phyloP scores from a whole-genome alignment of 2,888 invertebrate species.

The Aproaerema taeniolella region DNA sequence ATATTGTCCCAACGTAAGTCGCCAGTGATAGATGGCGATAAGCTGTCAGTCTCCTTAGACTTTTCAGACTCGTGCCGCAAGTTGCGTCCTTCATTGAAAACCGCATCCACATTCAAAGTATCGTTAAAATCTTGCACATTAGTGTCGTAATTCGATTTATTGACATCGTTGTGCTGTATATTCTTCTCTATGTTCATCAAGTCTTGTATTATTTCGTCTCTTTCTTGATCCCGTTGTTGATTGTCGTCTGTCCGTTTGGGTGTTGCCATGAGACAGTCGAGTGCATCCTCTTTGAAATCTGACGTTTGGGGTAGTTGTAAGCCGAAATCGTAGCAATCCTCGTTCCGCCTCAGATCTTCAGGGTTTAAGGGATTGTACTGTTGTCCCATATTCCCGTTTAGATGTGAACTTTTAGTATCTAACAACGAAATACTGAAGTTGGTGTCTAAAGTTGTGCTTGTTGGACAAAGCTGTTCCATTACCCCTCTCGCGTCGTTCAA shows the following conservation, averaged over 20 bases:
- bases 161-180: conserved; percentile 34
- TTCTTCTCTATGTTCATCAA: conserved; percentile 63
- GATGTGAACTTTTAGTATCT: conserved; percentile 52
- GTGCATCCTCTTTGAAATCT: conserved; percentile 57
- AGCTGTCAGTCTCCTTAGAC: conserved; percentile 26
- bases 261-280: conserved; percentile 61
- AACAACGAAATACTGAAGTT: conserved; percentile 63
- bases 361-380: conserved; percentile 49
- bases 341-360: conserved; percentile 56
- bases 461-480: conserved; percentile 60
- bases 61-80: conserved; percentile 23
- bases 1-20: conserved; percentile 39
- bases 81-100: conserved; percentile 11
- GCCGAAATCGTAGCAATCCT: conserved; percentile 63
- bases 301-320: conserved; percentile 52
- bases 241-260: conserved; percentile 49
- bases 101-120: conserved; percentile 15
- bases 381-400: conserved; percentile 48
- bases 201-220: conserved; percentile 66
- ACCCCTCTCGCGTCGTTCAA: conserved; percentile 51
- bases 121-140: conserved; percentile 31
- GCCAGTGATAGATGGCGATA: conserved; percentile 29
- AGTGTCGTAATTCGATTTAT: conserved; percentile 26
- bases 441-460: conserved; percentile 53
- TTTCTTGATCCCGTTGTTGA: conserved; percentile 42